Percentiles rank a stretch among this genome's conserved stretches.
Evolutionary conservation across 2,797 vertebrate genomes (phyloP).

Genomic region (Epinephelus coioides): DNA sequence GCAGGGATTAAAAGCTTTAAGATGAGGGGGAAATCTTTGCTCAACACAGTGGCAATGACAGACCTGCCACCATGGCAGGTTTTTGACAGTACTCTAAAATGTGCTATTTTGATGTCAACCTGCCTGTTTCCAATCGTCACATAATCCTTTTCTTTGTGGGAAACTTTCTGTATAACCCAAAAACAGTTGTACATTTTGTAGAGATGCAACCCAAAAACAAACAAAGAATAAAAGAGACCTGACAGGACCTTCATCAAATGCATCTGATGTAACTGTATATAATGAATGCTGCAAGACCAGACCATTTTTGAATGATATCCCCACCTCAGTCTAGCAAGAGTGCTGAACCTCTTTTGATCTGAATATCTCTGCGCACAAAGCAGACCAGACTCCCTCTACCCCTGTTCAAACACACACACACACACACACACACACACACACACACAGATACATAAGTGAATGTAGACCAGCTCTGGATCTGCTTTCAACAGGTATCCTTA

Average conservation of each 20-base stretch:
- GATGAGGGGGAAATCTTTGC: neutral
- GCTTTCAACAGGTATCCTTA: conserved; percentile 33
- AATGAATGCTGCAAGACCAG: neutral
- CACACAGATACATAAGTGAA: neutral
- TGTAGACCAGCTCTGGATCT: neutral
- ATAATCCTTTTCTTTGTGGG: neutral
- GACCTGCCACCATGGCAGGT: neutral
- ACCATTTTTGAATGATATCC: conserved; percentile 7
- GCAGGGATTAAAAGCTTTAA: neutral
- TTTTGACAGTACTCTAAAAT: neutral
- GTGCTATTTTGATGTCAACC: neutral
- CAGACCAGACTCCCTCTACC: neutral
- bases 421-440: neutral
- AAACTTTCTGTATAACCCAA: neutral
- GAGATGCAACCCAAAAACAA: neutral
- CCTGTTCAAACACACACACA: neutral
- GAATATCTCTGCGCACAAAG: conserved; percentile 1
- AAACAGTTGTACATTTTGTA: neutral
- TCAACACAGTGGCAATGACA: neutral
- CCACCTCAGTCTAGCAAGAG: conserved; percentile 4
- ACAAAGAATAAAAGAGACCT: neutral
- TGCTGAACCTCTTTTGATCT: neutral
- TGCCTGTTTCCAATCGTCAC: neutral
- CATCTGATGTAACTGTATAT: conserved; percentile 18
- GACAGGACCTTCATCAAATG: conserved; percentile 4